Percentiles rank a stretch among this genome's conserved stretches.
Evolutionary conservation across 2,888 invertebrate species (phyloP).

Genomic region (Pomacea canaliculata): DNA sequence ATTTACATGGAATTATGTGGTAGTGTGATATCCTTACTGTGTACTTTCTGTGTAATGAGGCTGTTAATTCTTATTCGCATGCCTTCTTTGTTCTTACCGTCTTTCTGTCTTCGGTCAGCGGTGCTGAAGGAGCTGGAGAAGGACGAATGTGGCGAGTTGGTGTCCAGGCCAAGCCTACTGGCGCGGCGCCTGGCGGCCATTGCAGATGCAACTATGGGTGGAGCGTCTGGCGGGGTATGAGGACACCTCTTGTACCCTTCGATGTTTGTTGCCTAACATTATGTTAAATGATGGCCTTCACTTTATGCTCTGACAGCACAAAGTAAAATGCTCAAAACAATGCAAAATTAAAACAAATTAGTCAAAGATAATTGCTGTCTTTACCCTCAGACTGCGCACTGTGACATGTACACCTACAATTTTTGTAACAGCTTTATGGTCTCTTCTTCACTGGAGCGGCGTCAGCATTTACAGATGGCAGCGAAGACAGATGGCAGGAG

Average conservation of each 20-base stretch:
- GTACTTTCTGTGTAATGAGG: no score
- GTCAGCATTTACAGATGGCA: constrained; percentile 37
- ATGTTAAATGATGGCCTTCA: background rate
- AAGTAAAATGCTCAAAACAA: no score
- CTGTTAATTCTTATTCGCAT: no score
- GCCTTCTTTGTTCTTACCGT: no score
- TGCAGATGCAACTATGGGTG: constrained; percentile 81
- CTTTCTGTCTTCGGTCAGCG: constrained; percentile 28
- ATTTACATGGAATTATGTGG: no score
- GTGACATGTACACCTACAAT: no score
- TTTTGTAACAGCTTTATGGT: constrained; percentile 75
- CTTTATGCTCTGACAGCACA: background rate
- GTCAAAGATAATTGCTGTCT: no score
- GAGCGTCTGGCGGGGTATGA: constrained; percentile 79
- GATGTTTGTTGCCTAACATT: background rate
- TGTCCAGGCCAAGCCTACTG: constrained; percentile 41
- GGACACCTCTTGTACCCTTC: no score
- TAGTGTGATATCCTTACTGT: no score
- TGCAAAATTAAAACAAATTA: no score
- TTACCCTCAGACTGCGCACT: no score
- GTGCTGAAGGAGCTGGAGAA: constrained; percentile 41
- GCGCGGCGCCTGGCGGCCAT: constrained; percentile 51
- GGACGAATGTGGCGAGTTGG: constrained; percentile 39
- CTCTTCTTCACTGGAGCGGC: constrained; percentile 78
- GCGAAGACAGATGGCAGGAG: constrained; percentile 71